Conservation (phyloP, 2,888 invertebrate species). For the Eupithecia inturbata region DNA sequence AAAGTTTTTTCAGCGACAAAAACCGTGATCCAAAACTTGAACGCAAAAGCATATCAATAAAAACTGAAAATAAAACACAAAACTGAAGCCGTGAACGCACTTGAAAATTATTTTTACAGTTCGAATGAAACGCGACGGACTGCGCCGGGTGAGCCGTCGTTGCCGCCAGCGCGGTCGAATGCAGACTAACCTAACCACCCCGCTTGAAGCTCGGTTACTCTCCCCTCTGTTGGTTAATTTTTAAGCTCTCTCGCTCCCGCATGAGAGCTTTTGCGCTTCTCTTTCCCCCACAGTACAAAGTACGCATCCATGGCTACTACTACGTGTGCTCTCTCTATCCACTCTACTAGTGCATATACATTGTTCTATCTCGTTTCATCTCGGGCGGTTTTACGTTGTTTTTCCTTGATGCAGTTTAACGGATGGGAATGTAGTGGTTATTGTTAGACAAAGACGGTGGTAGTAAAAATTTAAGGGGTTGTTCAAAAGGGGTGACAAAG, state of each 20-base stretch:
- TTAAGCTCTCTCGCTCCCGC: slow-evolving; percentile 72
- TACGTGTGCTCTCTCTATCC: slow-evolving; percentile 81
- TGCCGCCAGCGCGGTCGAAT: slow-evolving; percentile 78
- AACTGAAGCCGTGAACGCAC: slow-evolving; percentile 66
- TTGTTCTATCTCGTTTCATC: slow-evolving; percentile 84
- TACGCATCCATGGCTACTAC: slow-evolving; percentile 77
- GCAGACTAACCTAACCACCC: slow-evolving; percentile 84
- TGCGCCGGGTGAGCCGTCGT: slow-evolving; percentile 61
- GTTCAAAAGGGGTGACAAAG: slow-evolving; percentile 83
- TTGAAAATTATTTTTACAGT: slow-evolving; percentile 73
- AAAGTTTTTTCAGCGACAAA: slow-evolving; percentile 47
- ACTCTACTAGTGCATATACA: slow-evolving; percentile 83
- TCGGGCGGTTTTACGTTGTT: slow-evolving; percentile 82
- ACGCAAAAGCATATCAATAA: slow-evolving; percentile 50
- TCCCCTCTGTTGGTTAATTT: slow-evolving; percentile 83
- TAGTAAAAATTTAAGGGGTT: slow-evolving; percentile 82
- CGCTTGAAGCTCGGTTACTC: slow-evolving; percentile 81
- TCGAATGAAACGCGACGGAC: slow-evolving; percentile 68
- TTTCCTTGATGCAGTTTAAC: slow-evolving; percentile 84
- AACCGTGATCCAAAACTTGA: slow-evolving; percentile 50
- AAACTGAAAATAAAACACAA: slow-evolving; percentile 63
- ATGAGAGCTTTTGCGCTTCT: slow-evolving; percentile 71
- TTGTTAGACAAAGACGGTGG: slow-evolving; percentile 84
- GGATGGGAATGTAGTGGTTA: slow-evolving; percentile 84
- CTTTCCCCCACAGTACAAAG: slow-evolving; percentile 71